These are phyloP conservation scores for Conger conger DNA, from an alignment of 2,113 vertebrate genomes.

Conservation along the genomic window DNA sequence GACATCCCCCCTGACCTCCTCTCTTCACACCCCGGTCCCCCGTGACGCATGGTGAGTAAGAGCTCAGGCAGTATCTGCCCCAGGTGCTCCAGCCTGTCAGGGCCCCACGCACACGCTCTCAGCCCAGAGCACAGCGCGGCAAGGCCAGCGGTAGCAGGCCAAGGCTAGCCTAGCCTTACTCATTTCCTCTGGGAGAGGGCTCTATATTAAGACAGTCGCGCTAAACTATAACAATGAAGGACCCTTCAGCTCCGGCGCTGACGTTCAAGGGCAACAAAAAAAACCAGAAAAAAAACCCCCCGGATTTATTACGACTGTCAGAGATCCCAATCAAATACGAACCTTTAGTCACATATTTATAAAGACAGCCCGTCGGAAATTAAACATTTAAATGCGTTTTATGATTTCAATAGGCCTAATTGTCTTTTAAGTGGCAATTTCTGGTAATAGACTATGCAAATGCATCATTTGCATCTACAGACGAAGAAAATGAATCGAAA, in stretches of 20 bases:
- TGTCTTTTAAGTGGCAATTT: conserved; percentile 3
- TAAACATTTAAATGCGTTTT: not conserved
- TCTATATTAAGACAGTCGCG: not conserved
- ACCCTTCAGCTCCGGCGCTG: not conserved
- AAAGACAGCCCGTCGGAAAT: not conserved
- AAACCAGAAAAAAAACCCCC: too few relatives aligned
- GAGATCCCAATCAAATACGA: not conserved
- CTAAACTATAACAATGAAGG: not conserved
- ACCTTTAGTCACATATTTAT: not conserved
- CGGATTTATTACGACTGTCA: not conserved
- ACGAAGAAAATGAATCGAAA: not conserved
- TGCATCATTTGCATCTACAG: not conserved
- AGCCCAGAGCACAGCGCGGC: not conserved
- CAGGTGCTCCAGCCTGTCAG: not conserved
- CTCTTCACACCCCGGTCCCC: not conserved
- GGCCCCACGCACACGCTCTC: too few relatives aligned
- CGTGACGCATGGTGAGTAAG: conserved; percentile 32
- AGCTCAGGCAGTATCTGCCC: conserved; percentile 27
- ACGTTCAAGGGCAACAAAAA: too few relatives aligned
- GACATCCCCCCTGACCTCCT: conserved; percentile 10
- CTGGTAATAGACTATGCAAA: not conserved
- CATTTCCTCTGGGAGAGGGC: not conserved
- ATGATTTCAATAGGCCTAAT: not conserved
- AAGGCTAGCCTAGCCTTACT: not conserved
- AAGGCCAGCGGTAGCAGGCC: not conserved